Conservation (phyloP, 2,797 vertebrate species). For the Tarsius wallacei region DNA sequence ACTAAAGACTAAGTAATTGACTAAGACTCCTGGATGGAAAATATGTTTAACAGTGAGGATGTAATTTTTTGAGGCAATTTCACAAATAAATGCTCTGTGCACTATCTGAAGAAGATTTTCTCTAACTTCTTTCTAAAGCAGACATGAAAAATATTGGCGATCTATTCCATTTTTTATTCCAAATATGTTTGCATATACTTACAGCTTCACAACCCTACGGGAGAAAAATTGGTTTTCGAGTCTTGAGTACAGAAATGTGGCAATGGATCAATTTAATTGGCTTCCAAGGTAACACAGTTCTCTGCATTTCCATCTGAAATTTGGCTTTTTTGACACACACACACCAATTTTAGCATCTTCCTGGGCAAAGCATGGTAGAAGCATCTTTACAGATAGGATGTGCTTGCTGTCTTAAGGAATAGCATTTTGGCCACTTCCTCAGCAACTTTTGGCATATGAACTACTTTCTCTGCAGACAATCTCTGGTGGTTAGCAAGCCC, state of each 20-base stretch:
- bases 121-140: slow-evolving; percentile 1
- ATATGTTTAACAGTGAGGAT: not conserved
- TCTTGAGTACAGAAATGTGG: slow-evolving; percentile 9
- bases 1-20: not conserved
- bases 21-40: not conserved
- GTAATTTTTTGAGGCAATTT: not conserved
- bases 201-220: not conserved
- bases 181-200: slow-evolving; percentile 5
- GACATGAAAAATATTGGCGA: not conserved
- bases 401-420: not conserved
- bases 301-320: not conserved
- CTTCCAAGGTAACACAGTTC: slow-evolving; percentile 32
- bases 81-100: not conserved
- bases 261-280: slow-evolving; percentile 16
- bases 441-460: not conserved
- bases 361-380: not conserved
- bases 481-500: not conserved
- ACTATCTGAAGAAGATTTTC: not conserved
- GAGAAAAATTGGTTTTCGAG: not conserved
- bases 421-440: not conserved
- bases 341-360: slow-evolving; percentile 9
- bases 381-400: not conserved
- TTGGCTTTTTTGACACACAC: not conserved
- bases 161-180: not conserved
- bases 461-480: slow-evolving; percentile 28